phyloP scores from a whole-genome alignment of 2,113 vertebrate species.

The Mesembrinibis cayennensis region DNA sequence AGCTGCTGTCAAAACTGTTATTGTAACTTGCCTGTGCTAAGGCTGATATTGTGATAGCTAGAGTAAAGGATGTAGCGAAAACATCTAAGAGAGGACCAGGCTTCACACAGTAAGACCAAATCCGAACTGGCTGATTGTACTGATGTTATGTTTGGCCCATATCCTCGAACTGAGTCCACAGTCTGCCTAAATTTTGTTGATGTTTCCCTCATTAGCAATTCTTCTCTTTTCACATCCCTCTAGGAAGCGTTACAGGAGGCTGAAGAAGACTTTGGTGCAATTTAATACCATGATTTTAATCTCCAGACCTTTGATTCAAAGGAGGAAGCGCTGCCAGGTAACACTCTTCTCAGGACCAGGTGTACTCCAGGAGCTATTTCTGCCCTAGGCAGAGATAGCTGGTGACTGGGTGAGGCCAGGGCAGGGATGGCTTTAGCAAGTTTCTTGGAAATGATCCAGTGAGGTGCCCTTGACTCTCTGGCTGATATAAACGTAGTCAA shows the following conservation, averaged over 20 bases:
- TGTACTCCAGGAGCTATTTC: neutral
- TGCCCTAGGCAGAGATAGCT: neutral
- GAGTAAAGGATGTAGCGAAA: neutral
- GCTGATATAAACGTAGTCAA: neutral
- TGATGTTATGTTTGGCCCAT: neutral
- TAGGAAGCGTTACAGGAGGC: constrained; percentile 82
- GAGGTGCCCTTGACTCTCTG: neutral
- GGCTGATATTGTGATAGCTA: neutral
- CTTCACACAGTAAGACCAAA: neutral
- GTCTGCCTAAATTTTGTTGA: neutral
- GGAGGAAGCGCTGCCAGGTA: constrained; percentile 75
- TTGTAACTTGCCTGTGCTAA: neutral
- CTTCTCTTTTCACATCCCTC: neutral
- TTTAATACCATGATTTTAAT: constrained; percentile 83
- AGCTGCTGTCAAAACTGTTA: neutral
- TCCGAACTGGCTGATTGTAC: neutral
- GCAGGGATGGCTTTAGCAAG: neutral
- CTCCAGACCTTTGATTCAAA: constrained; percentile 74
- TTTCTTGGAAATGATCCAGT: neutral
- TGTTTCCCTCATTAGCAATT: neutral
- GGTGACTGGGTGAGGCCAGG: neutral
- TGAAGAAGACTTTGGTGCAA: constrained; percentile 79
- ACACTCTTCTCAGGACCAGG: neutral
- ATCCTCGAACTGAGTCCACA: neutral
- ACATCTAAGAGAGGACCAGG: neutral